A percentile compares a stretch with the other conserved stretches of the same genome.
Evolutionary conservation across 2,797 vertebrate genomes (phyloP).

Genomic region (Lacerta bilineata): DNA sequence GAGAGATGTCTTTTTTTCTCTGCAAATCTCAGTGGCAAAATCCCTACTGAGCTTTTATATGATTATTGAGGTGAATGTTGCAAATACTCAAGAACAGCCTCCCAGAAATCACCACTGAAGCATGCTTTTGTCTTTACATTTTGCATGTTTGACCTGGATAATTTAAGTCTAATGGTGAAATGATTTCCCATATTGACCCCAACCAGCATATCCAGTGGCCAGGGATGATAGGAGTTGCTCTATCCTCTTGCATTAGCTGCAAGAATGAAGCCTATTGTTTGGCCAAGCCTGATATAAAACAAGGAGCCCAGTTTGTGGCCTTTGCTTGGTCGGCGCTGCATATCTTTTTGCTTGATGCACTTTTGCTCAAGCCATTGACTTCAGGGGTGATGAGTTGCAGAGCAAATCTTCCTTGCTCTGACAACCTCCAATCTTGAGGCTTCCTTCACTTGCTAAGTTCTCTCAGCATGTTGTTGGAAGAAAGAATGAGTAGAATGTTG

Average conservation of each 20-base stretch:
- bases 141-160: too few species aligned
- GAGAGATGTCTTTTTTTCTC: background rate
- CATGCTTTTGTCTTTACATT: background rate
- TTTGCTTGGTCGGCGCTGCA: background rate
- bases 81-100: background rate
- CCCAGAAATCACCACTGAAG: background rate
- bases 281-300: background rate
- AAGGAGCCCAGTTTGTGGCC: background rate
- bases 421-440: background rate
- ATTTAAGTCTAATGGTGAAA: too few species aligned
- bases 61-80: background rate
- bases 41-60: background rate
- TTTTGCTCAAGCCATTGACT: background rate
- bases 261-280: background rate
- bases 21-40: background rate
- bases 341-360: background rate
- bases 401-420: background rate
- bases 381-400: background rate
- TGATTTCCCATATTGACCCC: too few species aligned
- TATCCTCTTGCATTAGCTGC: background rate
- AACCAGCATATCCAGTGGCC: too few species aligned
- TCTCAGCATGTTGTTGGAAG: background rate
- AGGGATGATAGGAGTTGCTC: too few species aligned
- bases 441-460: background rate
- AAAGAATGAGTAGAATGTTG: background rate